Conservation (phyloP, 2,888 invertebrate genomes). For the Nomada ferruginata region DNA sequence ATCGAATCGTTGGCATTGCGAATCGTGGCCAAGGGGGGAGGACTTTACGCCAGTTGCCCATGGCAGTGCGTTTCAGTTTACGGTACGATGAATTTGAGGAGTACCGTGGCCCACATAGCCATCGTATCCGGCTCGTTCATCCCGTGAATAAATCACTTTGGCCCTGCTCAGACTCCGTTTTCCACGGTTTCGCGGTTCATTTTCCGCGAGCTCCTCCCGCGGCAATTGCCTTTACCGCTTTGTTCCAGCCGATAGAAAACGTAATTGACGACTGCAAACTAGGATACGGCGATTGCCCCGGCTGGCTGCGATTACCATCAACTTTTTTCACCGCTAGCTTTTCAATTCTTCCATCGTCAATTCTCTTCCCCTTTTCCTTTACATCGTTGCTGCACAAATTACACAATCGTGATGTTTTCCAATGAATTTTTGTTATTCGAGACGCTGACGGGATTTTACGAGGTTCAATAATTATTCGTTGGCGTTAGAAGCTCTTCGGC, state of each 20-base stretch:
- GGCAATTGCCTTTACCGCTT: constrained; percentile 31
- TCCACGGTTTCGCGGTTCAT: constrained; percentile 23
- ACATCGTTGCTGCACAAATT: neutral
- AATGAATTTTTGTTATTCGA: too few relatives aligned
- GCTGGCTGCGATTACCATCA: neutral
- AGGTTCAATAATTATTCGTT: neutral
- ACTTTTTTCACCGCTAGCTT: neutral
- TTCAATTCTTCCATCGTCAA: neutral
- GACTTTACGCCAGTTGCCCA: constrained; percentile 67
- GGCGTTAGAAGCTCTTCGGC: neutral
- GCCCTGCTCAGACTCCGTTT: constrained; percentile 28
- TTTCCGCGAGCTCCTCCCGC: constrained; percentile 40
- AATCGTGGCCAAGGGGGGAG: constrained; percentile 46
- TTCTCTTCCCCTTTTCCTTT: neutral
- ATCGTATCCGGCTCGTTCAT: constrained; percentile 56
- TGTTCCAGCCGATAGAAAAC: constrained; percentile 38
- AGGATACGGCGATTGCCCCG: constrained; percentile 29
- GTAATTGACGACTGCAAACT: constrained; percentile 32
- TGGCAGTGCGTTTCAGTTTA: constrained; percentile 68
- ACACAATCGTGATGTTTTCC: neutral
- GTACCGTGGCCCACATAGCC: constrained; percentile 70
- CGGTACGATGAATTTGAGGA: constrained; percentile 69
- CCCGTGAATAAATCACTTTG: constrained; percentile 47
- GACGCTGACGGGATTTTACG: too few relatives aligned
- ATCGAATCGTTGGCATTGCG: constrained; percentile 28